A percentile compares a stretch with the other conserved stretches of the same genome.
Conservation (phyloP, 1,140 invertebrate genomes). For the Drosophila dunni region DNA sequence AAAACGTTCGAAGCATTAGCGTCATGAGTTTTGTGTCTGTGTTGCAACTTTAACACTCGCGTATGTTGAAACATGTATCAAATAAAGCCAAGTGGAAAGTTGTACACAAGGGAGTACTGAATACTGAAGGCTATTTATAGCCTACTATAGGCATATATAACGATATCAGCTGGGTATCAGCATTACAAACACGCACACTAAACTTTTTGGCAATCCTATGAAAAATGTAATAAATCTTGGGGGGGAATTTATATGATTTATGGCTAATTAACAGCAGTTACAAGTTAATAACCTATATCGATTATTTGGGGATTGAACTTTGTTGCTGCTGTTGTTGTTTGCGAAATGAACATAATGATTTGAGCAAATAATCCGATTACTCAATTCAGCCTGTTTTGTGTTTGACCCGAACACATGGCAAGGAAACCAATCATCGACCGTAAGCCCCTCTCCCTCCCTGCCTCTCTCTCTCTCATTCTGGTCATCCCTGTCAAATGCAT, state of each 20-base stretch:
- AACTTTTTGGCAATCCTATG: slow-evolving; percentile 22
- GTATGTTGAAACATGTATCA: slow-evolving; percentile 5
- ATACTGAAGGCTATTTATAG: slow-evolving; percentile 22
- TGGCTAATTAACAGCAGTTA: slow-evolving; percentile 51
- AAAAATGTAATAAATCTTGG: slow-evolving; percentile 20
- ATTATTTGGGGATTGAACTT: slow-evolving; percentile 1
- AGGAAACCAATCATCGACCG: slow-evolving; percentile 39
- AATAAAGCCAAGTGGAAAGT: slow-evolving; percentile 4
- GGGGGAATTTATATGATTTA: slow-evolving; percentile 43
- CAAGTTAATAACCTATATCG: slow-evolving; percentile 53
- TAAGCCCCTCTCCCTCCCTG: neutral
- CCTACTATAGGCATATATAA: slow-evolving; percentile 2
- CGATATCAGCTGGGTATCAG: neutral
- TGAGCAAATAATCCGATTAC: slow-evolving; percentile 49
- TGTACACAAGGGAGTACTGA: slow-evolving; percentile 12
- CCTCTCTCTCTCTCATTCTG: neutral
- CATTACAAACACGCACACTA: slow-evolving; percentile 21
- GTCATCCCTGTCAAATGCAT: neutral
- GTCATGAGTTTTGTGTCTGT: slow-evolving; percentile 5
- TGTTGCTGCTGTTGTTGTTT: slow-evolving; percentile 7
- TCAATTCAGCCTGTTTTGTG: slow-evolving; percentile 2
- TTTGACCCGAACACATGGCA: slow-evolving; percentile 8
- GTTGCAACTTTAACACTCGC: slow-evolving; percentile 6
- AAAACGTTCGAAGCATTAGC: slow-evolving; percentile 23
- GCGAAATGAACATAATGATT: slow-evolving; percentile 47